A percentile compares a stretch with the other conserved stretches of the same genome.
These are phyloP conservation scores for Musca vetustissima DNA, from an alignment of 1,140 invertebrate genomes.

Conservation along the genomic window DNA sequence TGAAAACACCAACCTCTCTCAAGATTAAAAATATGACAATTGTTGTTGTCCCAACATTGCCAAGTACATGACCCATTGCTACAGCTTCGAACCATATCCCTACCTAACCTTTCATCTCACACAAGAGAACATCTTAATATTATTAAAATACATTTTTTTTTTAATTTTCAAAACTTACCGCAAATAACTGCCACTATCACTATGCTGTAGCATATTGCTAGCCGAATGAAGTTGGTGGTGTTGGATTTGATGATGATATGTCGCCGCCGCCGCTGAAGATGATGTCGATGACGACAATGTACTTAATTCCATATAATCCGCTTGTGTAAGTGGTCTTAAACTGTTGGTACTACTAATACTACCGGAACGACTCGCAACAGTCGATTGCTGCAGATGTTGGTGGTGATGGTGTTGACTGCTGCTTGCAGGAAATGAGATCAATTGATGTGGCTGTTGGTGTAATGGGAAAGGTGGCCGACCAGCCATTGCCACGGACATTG, in stretches of 20 bases:
- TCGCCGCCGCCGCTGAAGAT: neutral
- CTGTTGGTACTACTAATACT: slow-evolving; percentile 46
- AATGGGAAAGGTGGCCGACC: slow-evolving; percentile 1
- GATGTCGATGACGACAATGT: slow-evolving; percentile 51
- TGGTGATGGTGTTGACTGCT: too few relatives aligned
- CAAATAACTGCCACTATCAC: slow-evolving; percentile 42
- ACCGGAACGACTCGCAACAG: slow-evolving; percentile 44
- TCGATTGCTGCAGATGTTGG: slow-evolving; percentile 26
- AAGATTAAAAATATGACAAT: too few relatives aligned
- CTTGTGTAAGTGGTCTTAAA: slow-evolving; percentile 18
- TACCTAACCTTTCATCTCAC: too few relatives aligned
- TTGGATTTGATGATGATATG: slow-evolving; percentile 48
- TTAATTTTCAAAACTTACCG: slow-evolving; percentile 40
- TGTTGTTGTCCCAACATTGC: too few relatives aligned
- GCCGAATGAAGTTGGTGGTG: slow-evolving; percentile 34
- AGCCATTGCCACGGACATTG: slow-evolving; percentile 10
- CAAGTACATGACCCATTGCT: too few relatives aligned
- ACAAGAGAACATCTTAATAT: too few relatives aligned
- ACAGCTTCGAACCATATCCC: too few relatives aligned
- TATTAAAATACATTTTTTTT: too few relatives aligned
- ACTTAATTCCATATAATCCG: slow-evolving; percentile 42
- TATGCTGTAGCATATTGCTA: slow-evolving; percentile 29
- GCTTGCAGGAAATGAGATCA: slow-evolving; percentile 54
- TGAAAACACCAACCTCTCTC: too few relatives aligned
- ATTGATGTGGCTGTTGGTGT: slow-evolving; percentile 46